Base-by-base conservation (phyloP, 2,888 invertebrate genomes). In the Siphlonurus alternatus region DNA sequence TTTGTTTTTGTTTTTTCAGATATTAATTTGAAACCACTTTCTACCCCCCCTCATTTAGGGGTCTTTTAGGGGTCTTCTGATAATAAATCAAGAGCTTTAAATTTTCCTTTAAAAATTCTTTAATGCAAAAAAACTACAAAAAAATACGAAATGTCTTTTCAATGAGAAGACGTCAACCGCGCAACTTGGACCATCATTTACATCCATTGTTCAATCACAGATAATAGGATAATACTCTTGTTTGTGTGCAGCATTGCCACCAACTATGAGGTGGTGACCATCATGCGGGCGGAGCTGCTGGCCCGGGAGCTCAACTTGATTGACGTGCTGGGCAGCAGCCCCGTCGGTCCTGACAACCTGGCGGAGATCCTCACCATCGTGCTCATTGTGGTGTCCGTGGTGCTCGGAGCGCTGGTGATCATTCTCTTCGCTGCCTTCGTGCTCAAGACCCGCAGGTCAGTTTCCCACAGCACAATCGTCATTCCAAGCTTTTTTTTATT, bases 391-490 rank as follows among this genome's bases (percentile, higher is more conserved):
- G 74, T 80, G 23, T 79, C 79, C 0, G 80, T 78, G 1, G 74
- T 84, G 3, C 74, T 84, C 1, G 80, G 77, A 0, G 69, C 79
- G 1, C 72, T 83, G 0, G 80, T 78, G 51, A 69, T 82, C 59
- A 70, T 81, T 65, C 74, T 86, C 64, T 72, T 82, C 2, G 69
- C 80, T 1, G 77, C 79, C 0, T 84, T 81, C 72, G 74, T 82
- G 65, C 66, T 83, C 61, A 80, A 80, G 72, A 83, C 80, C 0
- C 78, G 79, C 71, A 77, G 79, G 85, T 85, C 72, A 71, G 71
- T 7, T 15, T 23, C 18, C n/a, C n/a, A n/a, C n/a, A n/a, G n/a
- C n/a, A n/a, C n/a, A 7, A 23, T 15, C 10, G 5, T 60, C 15
- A n/a, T 24, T 24, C 22, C 18, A 7, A 5, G 1, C n/a, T 24